Percentiles rank a stretch among this genome's conserved stretches.
Evolutionary conservation across 2,113 vertebrate genomes (phyloP).

Genomic region (Typhlomys cinereus): DNA sequence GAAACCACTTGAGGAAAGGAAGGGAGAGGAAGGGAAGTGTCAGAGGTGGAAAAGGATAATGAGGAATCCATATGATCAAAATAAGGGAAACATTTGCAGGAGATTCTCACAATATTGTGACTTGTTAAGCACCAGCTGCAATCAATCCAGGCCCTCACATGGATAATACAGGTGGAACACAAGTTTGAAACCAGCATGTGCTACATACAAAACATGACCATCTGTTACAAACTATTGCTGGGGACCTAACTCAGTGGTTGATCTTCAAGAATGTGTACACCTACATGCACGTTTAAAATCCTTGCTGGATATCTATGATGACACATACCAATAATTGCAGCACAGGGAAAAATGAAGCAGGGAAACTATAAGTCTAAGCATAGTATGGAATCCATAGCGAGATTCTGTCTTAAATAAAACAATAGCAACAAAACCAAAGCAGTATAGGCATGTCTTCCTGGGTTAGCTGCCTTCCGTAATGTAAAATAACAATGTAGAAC

Average conservation of each 20-base stretch:
- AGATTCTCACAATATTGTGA: not conserved
- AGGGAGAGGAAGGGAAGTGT: not conserved
- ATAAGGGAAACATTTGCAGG: not conserved
- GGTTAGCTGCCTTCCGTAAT: not conserved
- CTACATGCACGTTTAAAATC: not conserved
- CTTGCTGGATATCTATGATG: not conserved
- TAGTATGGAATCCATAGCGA: not conserved
- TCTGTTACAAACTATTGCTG: not conserved
- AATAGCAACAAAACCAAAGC: not conserved
- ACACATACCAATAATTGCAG: not conserved
- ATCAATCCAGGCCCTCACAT: no score
- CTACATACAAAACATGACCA: not conserved
- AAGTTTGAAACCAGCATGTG: not conserved
- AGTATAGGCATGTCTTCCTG: not conserved
- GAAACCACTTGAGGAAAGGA: not conserved
- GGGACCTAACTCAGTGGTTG: not conserved
- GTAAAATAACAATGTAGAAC: not conserved
- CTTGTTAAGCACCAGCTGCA: no score
- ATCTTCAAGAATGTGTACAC: not conserved
- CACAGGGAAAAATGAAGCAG: not conserved
- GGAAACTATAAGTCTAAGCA: not conserved
- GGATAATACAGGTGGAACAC: not conserved
- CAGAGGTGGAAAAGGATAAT: not conserved
- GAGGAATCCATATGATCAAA: not conserved
- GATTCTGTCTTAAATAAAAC: not conserved